Percentiles rank a stretch among this genome's conserved stretches.
Conservation (phyloP, 1,140 invertebrate genomes). For the Bombus fervidus region DNA sequence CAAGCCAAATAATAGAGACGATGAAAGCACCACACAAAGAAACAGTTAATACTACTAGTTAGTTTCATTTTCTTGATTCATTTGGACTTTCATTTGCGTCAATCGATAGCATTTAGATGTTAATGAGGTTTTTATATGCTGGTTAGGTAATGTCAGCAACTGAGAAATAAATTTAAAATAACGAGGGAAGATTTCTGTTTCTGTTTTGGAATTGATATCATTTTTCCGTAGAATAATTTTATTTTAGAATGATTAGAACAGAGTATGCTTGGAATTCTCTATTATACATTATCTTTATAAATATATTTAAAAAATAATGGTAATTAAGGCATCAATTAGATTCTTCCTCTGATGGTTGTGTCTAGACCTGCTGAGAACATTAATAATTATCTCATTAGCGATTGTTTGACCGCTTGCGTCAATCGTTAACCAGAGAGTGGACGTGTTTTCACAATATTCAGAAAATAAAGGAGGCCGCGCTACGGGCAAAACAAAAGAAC, state of each 20-base stretch:
- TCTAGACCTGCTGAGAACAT: constrained; percentile 38
- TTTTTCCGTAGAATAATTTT: not conserved
- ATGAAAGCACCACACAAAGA: not conserved
- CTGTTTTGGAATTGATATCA: not conserved
- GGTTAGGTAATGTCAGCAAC: not conserved
- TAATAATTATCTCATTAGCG: constrained; percentile 54
- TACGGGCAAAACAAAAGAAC: constrained; percentile 39
- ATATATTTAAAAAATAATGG: not conserved
- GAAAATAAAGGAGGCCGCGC: constrained; percentile 52
- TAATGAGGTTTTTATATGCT: not conserved
- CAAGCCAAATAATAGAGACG: not conserved
- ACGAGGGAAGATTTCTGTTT: not conserved
- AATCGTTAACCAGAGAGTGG: constrained; percentile 32
- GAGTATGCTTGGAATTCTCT: not conserved
- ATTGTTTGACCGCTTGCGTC: constrained; percentile 52
- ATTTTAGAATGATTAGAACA: not conserved
- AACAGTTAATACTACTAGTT: not conserved
- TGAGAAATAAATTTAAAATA: not conserved
- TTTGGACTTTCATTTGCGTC: not conserved
- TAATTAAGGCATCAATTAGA: constrained; percentile 42
- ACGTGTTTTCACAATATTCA: constrained; percentile 52
- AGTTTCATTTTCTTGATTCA: not conserved
- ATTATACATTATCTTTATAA: no score
- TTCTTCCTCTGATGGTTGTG: constrained; percentile 43
- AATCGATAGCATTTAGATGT: not conserved